Base-by-base conservation (phyloP, 2,797 vertebrate species). In the Danio kyathit region DNA sequence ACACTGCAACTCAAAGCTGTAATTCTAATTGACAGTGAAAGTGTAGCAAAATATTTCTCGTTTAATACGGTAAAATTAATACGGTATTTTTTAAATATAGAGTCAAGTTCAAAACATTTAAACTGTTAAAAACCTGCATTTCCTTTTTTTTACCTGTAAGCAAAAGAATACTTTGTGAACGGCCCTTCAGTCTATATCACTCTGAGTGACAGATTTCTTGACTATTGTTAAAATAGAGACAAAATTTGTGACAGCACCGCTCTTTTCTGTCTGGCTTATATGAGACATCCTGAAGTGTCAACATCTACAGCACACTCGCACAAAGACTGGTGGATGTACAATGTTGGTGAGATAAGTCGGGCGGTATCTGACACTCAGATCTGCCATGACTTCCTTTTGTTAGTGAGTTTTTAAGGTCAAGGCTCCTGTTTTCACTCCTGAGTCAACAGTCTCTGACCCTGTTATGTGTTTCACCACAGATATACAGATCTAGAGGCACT, bases 381-480 rank as follows among this genome's bases (percentile, higher is more conserved):
- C 72, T 29, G 43, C 56, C 2, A 56, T 0, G 40, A 41, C 46
- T 76, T 75, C 46, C 46, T 4, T 60, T 74, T 43, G 48, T 51
- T 63, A 8, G 59, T 5, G 44, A 13, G 21, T 52, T 63, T 76
- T 74, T n/a, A 61, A 76, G 60, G 60, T 76, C 74, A 51, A 49
- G 46, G 21, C 46, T 63, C 29, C 82, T 84, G 66, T 56, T 77
- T 81, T 88, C 81, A 72, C 85, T 87, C 86, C 85, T 11, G 13
- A 49, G 72, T 74, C 41, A 74, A 46, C 56, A 74, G n/a, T 44
- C 13, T 21, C 14, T 56, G 38, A 54, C 75, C 51, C 19, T 14
- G 49, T 52, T 6, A 29, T 41, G 7, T 0, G 63, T 51, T 56
- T 69, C 40, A 41, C 16, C 69, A 54, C n/a, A 43, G 14, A 56